A percentile compares a stretch with the other conserved stretches of the same genome.
Evolutionary conservation across 2,113 vertebrate genomes (phyloP).

Genomic region (Triplophysa tibetana): DNA sequence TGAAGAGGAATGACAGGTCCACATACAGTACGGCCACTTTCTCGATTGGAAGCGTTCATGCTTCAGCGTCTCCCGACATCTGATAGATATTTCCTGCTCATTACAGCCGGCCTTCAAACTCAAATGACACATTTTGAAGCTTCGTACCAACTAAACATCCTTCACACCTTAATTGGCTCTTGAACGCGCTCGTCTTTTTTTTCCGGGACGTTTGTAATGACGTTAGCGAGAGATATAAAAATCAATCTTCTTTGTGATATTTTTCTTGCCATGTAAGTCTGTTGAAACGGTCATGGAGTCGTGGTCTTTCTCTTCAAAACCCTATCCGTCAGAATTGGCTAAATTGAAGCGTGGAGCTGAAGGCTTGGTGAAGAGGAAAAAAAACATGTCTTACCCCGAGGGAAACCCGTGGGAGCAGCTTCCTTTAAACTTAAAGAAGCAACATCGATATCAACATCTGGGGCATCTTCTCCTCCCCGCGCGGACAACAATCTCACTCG

Average conservation of each 20-base stretch:
- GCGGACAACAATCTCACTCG: slow-evolving; percentile 41
- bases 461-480: slow-evolving; percentile 46
- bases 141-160: slow-evolving; percentile 39
- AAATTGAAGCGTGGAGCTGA: slow-evolving; percentile 60
- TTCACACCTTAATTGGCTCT: slow-evolving; percentile 44
- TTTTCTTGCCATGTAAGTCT: slow-evolving; percentile 35
- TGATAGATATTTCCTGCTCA: slow-evolving; percentile 58
- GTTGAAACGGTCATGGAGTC: slow-evolving; percentile 51
- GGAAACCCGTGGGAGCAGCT: slow-evolving; percentile 54
- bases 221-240: slow-evolving; percentile 49
- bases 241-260: slow-evolving; percentile 50
- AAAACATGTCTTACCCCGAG: slow-evolving; percentile 56
- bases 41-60: slow-evolving; percentile 44
- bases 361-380: slow-evolving; percentile 48
- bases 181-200: slow-evolving; percentile 17
- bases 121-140: slow-evolving; percentile 47
- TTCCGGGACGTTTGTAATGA: neutral
- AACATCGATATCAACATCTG: slow-evolving; percentile 63
- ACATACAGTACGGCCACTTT: slow-evolving; percentile 45
- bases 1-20: slow-evolving; percentile 56
- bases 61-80: slow-evolving; percentile 42
- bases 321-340: slow-evolving; percentile 56
- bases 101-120: slow-evolving; percentile 46
- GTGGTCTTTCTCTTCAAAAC: slow-evolving; percentile 50
- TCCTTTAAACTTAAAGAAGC: slow-evolving; percentile 63